Evolutionary conservation across 2,113 vertebrate genomes (phyloP), one percentile per base, ranked within the genome.

Genomic region (Cheirogaleus medius): DNA sequence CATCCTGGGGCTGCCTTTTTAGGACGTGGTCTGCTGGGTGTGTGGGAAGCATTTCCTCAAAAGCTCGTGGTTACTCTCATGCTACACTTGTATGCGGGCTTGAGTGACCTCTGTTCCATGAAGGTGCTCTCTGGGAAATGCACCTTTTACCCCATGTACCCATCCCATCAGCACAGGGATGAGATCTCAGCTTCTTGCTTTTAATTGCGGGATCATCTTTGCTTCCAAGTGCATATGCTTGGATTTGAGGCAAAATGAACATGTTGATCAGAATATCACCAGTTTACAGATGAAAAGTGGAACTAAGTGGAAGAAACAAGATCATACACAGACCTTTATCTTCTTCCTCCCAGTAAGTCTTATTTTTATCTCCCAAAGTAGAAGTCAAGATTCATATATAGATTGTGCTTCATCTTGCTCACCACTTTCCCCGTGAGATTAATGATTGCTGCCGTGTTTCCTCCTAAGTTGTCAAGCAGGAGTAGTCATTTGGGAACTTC

Each of bases 11-110:
- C 39, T n/a, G 29, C 54, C 27, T 15, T 32, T 32, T 66, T 3
- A 3, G 32, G 21, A 23, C 13, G 12, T 4, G 1, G 3, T 42
- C 3, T 32, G 15, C 8, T 6, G 7, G 7, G 23, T 14, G 13
- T 92, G 60, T 27, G 42, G 21, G 42, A 6, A 15, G 68, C 8
- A 5, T 15, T 4, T 54, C 63, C 42, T 21, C 4, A 3, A 1
- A 9, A 13, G 27, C 39, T 64, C 52, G 21, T 14, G 4, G 1
- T 23, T 1, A 9, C 23, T 1, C 17, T 25, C 13, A 18, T 0
- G 11, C 23, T 66, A 5, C 4, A 0, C 54, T 14, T 64, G 8
- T 5, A 42, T 32, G 25, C 1, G 17, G 56, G 32, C 15, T 37
- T 5, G 21, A 68, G 58, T 77, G n/a, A 12, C 14, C 21, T 9